Percentiles rank a stretch among this genome's conserved stretches.
These are phyloP conservation scores for Drosophila putrida DNA, from an alignment of 2,888 invertebrate genomes.

Conservation along the genomic window DNA sequence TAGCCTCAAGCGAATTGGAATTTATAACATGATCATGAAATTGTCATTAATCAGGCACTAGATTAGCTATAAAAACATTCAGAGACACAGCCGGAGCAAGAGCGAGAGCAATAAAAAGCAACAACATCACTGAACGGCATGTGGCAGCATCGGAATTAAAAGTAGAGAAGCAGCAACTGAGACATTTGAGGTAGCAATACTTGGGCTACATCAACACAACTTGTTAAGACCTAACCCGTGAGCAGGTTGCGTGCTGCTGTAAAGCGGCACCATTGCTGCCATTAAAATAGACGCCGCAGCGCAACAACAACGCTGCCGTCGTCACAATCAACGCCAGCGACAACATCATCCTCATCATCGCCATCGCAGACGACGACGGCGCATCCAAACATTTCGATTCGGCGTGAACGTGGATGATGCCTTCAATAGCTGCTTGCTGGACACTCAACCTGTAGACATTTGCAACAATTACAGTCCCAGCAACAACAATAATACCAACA, in stretches of 20 bases:
- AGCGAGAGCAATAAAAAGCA: constrained; percentile 9
- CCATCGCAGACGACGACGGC: constrained; percentile 75
- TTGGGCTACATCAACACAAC: constrained; percentile 25
- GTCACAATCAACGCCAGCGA: constrained; percentile 79
- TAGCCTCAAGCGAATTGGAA: constrained; percentile 39
- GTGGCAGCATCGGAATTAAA: constrained; percentile 33
- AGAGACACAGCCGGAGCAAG: constrained; percentile 19
- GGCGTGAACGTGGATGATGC: constrained; percentile 29
- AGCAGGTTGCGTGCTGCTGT: constrained; percentile 74
- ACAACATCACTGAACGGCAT: constrained; percentile 33
- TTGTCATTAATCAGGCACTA: constrained; percentile 57
- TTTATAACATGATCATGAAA: constrained; percentile 65
- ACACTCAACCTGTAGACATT: constrained; percentile 41
- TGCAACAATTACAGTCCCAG: neutral
- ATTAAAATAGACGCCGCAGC: constrained; percentile 82
- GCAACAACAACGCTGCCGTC: constrained; percentile 81
- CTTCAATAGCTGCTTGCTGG: constrained; percentile 59
- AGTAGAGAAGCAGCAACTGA: constrained; percentile 3
- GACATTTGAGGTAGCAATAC: constrained; percentile 24
- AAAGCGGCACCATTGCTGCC: constrained; percentile 82
- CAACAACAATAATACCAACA: constrained; percentile 2
- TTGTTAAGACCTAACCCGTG: constrained; percentile 40
- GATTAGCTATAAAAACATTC: constrained; percentile 28
- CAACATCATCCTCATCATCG: constrained; percentile 75
- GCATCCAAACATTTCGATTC: constrained; percentile 31